phyloP scores from a whole-genome alignment of 2,888 invertebrate genomes.

The Melanophora roralis region DNA sequence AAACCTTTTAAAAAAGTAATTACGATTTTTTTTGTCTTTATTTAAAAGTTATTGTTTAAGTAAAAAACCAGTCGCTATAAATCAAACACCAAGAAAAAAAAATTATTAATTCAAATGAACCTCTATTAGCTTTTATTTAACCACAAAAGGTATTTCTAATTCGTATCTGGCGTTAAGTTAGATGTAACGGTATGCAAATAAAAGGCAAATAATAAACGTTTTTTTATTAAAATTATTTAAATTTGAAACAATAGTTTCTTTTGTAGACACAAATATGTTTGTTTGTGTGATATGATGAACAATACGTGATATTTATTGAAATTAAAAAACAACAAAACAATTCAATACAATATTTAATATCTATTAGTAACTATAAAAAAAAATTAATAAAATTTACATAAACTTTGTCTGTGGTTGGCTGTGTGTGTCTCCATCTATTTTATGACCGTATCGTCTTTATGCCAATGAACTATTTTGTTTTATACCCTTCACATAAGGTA shows the following conservation, averaged over 20 bases:
- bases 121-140: not conserved
- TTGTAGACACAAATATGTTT: no score
- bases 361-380: no score
- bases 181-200: not conserved
- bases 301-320: conserved; percentile 22
- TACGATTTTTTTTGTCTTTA: no score
- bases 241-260: not conserved
- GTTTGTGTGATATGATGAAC: conserved; percentile 1
- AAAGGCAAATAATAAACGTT: not conserved
- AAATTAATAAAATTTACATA: no score
- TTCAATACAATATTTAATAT: no score
- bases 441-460: not conserved
- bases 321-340: no score
- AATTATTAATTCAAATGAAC: not conserved
- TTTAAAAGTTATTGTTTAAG: no score
- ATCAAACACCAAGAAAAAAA: not conserved
- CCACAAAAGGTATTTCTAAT: not conserved
- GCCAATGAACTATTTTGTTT: conserved; percentile 37
- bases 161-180: not conserved
- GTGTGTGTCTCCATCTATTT: conserved; percentile 5
- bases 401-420: conserved; percentile 27
- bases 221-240: not conserved
- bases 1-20: no score
- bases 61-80: no score
- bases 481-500: no score